phyloP scores from a whole-genome alignment of 2,888 invertebrate genomes.

The Harpagoxenus sublaevis region DNA sequence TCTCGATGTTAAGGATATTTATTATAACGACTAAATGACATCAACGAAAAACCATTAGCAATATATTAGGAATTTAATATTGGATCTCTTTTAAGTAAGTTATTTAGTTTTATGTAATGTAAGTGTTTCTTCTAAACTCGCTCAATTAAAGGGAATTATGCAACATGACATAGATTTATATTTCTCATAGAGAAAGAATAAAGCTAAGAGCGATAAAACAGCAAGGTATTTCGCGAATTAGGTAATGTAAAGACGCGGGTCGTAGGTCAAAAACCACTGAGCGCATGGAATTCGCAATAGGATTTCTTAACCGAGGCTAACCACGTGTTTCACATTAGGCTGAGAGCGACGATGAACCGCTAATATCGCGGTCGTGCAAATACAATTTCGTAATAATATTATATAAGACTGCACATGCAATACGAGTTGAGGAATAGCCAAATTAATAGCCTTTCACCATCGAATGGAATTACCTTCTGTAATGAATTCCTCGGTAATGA shows the following conservation, averaged over 20 bases:
- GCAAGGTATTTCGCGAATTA: neutral
- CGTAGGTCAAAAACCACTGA: neutral
- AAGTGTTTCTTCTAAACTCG: neutral
- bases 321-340: neutral
- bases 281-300: conserved; percentile 15
- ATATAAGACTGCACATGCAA: conserved; percentile 32
- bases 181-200: neutral
- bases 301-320: conserved; percentile 32
- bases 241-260: neutral
- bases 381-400: conserved; percentile 35
- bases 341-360: neutral
- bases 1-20: neutral
- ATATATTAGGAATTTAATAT: neutral
- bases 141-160: neutral
- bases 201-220: neutral
- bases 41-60: neutral
- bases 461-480: neutral
- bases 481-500: conserved; percentile 15
- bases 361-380: conserved; percentile 37
- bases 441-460: conserved; percentile 37
- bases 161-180: neutral
- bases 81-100: conserved; percentile 6
- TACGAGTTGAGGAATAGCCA: conserved; percentile 1
- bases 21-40: neutral
- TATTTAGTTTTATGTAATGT: neutral